Conservation (phyloP, 1,140 invertebrate genomes). For the Reticulitermes speratus region DNA sequence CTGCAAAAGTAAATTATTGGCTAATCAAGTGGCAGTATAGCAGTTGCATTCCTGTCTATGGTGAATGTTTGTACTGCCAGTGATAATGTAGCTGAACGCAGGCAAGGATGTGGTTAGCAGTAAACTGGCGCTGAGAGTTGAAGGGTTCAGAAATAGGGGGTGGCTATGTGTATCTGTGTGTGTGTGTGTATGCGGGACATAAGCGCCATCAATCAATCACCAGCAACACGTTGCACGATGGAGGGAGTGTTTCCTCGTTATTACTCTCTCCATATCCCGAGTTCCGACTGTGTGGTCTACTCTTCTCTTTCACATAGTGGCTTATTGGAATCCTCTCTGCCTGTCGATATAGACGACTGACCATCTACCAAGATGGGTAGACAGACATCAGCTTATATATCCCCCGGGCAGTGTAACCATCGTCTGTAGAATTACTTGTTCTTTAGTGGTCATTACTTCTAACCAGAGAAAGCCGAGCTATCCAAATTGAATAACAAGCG, state of each 20-base stretch:
- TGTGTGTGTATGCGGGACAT: not conserved
- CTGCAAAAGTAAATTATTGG: not conserved
- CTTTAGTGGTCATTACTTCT: conserved; percentile 6
- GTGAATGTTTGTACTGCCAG: not conserved
- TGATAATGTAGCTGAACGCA: not conserved
- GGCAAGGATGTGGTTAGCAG: conserved; percentile 9
- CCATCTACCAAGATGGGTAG: not conserved
- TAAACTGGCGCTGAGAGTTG: not conserved
- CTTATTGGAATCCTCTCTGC: not conserved
- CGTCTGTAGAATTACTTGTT: not conserved
- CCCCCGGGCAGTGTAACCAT: not conserved
- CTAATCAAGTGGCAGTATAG: not conserved
- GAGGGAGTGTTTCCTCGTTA: not conserved
- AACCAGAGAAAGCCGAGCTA: conserved; percentile 1
- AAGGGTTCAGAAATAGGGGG: not conserved
- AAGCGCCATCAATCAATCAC: conserved; percentile 15
- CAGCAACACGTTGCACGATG: conserved; percentile 2
- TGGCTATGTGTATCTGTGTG: not conserved
- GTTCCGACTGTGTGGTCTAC: not conserved
- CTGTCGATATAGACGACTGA: not conserved
- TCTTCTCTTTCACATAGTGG: conserved; percentile 6
- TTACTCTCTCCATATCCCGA: not conserved
- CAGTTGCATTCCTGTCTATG: not conserved
- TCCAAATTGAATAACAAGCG: not conserved
- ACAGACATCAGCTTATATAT: conserved; percentile 13